A percentile compares a stretch with the other conserved stretches of the same genome.
Evolutionary conservation across 2,113 vertebrate species (phyloP).

Genomic region (Pseudorasbora parva): DNA sequence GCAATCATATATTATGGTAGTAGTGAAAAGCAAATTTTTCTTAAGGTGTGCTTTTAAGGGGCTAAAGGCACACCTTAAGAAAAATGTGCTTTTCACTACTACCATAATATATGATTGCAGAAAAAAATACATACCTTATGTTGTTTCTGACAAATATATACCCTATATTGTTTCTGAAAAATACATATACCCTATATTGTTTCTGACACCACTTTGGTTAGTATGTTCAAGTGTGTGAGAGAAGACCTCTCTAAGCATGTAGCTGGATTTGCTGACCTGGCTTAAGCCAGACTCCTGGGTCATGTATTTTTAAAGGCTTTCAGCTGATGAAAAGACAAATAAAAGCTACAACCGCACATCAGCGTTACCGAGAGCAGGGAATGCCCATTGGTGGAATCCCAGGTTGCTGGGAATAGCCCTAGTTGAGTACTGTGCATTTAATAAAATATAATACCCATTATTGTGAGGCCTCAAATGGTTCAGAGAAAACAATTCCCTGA

Average conservation of each 20-base stretch:
- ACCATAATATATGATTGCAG: no score
- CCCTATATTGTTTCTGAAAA: no score
- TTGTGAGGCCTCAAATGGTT: neutral
- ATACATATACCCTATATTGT: neutral
- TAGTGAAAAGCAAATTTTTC: no score
- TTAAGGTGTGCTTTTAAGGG: no score
- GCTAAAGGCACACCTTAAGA: no score
- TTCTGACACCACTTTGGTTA: neutral
- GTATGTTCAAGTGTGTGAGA: neutral
- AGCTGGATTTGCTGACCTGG: constrained; percentile 30
- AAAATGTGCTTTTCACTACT: no score
- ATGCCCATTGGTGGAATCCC: constrained; percentile 29
- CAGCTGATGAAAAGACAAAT: constrained; percentile 1
- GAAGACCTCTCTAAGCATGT: constrained; percentile 14
- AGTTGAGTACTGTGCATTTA: constrained; percentile 8
- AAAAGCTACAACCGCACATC: constrained; percentile 22
- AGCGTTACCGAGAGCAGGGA: neutral
- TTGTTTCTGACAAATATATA: no score
- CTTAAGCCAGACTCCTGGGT: constrained; percentile 2
- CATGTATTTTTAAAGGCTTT: constrained; percentile 49
- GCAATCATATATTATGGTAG: no score
- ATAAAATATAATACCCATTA: constrained; percentile 22
- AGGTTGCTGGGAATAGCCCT: neutral
- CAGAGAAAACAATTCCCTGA: constrained; percentile 14
- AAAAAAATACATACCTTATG: no score